These are phyloP conservation scores for Saguinus imperator DNA, from an alignment of 2,113 vertebrate genomes.

Conservation along the genomic window DNA sequence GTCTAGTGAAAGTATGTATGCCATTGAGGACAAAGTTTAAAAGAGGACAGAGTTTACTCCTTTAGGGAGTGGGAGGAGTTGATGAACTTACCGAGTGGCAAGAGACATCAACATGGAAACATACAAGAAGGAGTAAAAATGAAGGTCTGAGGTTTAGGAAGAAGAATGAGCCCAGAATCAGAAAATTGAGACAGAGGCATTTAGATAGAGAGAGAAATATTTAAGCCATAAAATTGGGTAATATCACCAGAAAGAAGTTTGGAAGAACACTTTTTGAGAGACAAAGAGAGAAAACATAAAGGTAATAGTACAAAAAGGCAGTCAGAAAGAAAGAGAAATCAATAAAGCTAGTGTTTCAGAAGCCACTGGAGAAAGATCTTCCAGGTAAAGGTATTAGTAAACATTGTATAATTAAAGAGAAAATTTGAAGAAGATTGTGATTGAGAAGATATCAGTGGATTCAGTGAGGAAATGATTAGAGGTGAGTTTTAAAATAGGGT, in stretches of 20 bases:
- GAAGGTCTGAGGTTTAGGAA: background rate
- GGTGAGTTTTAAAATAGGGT: background rate
- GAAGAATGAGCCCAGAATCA: background rate
- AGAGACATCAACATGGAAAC: background rate
- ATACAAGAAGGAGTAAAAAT: background rate
- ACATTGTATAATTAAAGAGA: background rate
- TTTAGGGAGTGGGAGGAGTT: background rate
- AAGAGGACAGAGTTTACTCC: background rate
- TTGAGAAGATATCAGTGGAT: background rate
- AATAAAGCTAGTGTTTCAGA: background rate
- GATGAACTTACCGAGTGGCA: background rate
- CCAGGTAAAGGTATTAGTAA: background rate
- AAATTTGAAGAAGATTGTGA: background rate
- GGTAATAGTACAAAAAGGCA: background rate
- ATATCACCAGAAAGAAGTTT: background rate
- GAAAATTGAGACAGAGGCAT: background rate
- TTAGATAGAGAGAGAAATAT: background rate
- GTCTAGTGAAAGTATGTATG: background rate
- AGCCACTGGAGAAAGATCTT: background rate
- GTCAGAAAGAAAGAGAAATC: background rate
- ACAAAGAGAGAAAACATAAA: background rate
- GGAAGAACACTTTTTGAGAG: background rate
- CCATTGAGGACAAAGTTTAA: background rate
- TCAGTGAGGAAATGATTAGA: background rate
- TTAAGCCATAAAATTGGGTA: background rate